Conservation (phyloP, 2,113 vertebrate species). For the Monarcha castaneiventris region DNA sequence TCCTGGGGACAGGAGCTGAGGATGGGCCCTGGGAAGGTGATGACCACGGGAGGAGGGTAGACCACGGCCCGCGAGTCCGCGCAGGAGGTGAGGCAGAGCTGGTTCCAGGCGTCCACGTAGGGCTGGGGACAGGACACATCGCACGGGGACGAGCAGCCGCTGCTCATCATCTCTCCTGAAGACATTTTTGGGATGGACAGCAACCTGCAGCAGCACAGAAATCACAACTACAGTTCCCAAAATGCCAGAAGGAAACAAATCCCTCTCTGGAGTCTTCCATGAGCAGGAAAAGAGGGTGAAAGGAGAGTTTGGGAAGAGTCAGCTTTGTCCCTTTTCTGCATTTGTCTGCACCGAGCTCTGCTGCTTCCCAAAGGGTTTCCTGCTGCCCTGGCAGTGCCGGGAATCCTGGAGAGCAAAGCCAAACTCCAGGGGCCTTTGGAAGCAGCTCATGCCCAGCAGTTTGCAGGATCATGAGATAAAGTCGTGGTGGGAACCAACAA, state of each 20-base stretch:
- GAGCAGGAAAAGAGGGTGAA: rapidly evolving
- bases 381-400: not conserved
- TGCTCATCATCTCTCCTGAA: not conserved
- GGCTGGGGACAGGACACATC: not conserved
- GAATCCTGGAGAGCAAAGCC: not conserved
- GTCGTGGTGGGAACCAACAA: not conserved
- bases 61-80: no score
- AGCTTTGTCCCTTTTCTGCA: rapidly evolving
- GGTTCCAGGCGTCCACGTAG: rapidly evolving
- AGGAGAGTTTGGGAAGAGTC: not conserved
- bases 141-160: not conserved
- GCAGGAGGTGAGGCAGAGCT: no score
- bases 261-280: rapidly evolving
- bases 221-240: rapidly evolving
- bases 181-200: not conserved
- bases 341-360: not conserved
- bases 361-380: not conserved
- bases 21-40: no score
- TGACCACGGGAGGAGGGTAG: no score
- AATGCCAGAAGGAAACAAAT: not conserved
- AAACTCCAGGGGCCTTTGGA: not conserved
- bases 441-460: not conserved
- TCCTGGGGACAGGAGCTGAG: no score
- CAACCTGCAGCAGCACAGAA: not conserved
- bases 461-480: no score